These are phyloP conservation scores for Myotis myotis DNA, from an alignment of 2,797 vertebrate genomes.

Conservation along the genomic window DNA sequence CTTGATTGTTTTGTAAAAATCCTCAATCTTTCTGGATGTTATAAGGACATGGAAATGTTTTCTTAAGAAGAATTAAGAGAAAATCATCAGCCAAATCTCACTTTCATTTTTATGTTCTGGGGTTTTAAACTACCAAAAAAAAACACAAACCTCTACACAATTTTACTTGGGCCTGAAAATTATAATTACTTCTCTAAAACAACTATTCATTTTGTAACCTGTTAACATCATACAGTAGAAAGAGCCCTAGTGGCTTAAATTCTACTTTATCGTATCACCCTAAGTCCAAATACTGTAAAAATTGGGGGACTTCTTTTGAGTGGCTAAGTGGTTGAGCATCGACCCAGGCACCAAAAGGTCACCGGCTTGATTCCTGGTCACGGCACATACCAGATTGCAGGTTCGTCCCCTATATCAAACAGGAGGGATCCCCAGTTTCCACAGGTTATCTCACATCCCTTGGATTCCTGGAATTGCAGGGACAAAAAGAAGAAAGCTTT, in stretches of 20 bases:
- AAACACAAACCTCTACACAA: background rate
- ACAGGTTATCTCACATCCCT: background rate
- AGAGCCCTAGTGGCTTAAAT: background rate
- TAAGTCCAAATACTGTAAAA: constrained; percentile 38
- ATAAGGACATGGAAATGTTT: background rate
- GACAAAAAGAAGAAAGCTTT: background rate
- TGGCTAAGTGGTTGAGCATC: background rate
- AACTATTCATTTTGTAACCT: constrained; percentile 12
- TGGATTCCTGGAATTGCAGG: background rate
- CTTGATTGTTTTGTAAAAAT: constrained; percentile 25
- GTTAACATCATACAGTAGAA: background rate
- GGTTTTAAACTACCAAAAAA: background rate
- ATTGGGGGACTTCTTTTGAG: background rate
- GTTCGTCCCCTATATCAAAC: background rate
- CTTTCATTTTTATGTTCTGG: constrained; percentile 1
- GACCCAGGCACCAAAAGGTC: background rate
- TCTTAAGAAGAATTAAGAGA: background rate
- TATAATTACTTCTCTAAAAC: constrained; percentile 17
- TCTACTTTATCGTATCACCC: background rate
- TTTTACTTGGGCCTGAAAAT: constrained; percentile 2
- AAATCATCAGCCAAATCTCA: constrained; percentile 18
- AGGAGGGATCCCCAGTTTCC: background rate
- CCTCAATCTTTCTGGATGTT: background rate
- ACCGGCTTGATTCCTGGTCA: background rate
- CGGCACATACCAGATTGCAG: background rate